Evolutionary conservation across 2,113 vertebrate species (phyloP), one percentile per base, ranked within the genome.

Genomic region (Plecturocebus donacophilus): DNA sequence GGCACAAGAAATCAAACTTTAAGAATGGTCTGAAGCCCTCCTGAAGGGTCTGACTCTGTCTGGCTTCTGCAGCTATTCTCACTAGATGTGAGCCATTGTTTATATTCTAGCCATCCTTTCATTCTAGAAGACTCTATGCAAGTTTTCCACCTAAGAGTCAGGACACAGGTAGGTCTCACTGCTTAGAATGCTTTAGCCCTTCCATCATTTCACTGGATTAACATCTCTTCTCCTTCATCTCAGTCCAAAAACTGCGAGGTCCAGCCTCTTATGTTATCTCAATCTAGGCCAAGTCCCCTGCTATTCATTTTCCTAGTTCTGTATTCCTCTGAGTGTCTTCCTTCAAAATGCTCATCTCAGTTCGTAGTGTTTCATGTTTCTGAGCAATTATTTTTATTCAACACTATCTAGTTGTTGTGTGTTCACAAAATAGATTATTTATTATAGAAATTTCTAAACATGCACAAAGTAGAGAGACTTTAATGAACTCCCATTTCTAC

Each of bases 301-400:
- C 12, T 75, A 58, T 25, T 70, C 14, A 40, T 77, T 86, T 89
- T 88, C 47, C 19, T 87, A 91, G 14, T 64, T 83, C 47, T 25
- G 1, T 32, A 27, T 32, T 95, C 16, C 11, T 52, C 4, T 54
- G 47, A 49, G 47, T n/a, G 32, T 23, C 11, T 84, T 91, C 81
- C 20, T 90, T 87, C 70, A 42, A 93, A 94, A 82, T 17, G 25
- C 6, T 87, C 64, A 84, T 38, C 16, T 79, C 19, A 40, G 11
- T 85, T 90, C 47, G 20, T 52, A 86, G 66, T 30, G 4, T 88
- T 92, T 88, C 64, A 64, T 68, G 30, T 87, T 90, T 87, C 40
- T 25, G 25, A n/a, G 42, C 47, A 88, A 77, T 61, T 73, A 19
- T 75, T 87, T 95, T 92, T 94, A 47, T 80, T 94, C 95, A 97